These are phyloP conservation scores for Xenus cinereus DNA, from an alignment of 2,113 vertebrate species.

Conservation along the genomic window DNA sequence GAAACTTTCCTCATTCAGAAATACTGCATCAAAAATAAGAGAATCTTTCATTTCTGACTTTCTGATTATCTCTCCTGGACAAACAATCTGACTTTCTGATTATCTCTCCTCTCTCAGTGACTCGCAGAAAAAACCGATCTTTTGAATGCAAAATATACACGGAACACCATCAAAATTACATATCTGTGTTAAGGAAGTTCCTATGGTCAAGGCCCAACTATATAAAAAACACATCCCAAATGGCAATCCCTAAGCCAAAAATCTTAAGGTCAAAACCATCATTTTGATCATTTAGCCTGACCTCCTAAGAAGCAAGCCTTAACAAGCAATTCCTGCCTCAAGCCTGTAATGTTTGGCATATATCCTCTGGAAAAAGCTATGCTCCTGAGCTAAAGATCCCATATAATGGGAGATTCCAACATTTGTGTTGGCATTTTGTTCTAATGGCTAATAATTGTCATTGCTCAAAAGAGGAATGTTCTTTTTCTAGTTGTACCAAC, in stretches of 20 bases:
- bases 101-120: neutral
- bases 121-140: neutral
- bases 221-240: neutral
- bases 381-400: neutral
- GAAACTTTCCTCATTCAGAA: neutral
- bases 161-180: neutral
- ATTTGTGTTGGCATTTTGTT: neutral
- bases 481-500: neutral
- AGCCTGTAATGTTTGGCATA: neutral
- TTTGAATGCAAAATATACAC: neutral
- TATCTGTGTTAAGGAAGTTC: neutral
- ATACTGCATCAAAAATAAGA: neutral
- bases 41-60: neutral
- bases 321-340: neutral
- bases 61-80: neutral
- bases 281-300: neutral
- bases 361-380: neutral
- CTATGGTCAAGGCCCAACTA: neutral
- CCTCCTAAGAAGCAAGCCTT: neutral
- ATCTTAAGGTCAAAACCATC: neutral
- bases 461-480: neutral
- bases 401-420: neutral
- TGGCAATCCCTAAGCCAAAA: neutral
- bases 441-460: neutral
- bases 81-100: neutral